Percentiles rank a stretch among this genome's conserved stretches.
phyloP scores from a whole-genome alignment of 2,113 vertebrate genomes.

The Raphicerus campestris region DNA sequence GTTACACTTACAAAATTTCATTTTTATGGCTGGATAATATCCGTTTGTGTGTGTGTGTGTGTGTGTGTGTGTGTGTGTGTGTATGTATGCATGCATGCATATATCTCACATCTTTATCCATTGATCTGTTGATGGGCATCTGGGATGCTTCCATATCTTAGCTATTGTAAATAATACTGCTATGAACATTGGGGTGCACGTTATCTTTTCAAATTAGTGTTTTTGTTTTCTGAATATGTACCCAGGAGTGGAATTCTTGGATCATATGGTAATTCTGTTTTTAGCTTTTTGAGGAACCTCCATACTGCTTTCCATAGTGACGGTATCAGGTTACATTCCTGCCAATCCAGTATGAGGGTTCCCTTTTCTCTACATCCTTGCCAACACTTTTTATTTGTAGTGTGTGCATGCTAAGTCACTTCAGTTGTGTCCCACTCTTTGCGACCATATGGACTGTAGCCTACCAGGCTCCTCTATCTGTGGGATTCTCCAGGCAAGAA shows the following conservation, averaged over 20 bases:
- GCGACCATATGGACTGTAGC: neutral
- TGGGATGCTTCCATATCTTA: neutral
- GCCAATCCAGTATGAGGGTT: neutral
- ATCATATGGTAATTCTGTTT: neutral
- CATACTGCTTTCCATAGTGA: neutral
- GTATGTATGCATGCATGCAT: too few species aligned
- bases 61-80: too few species aligned
- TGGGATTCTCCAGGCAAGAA: neutral
- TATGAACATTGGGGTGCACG: neutral
- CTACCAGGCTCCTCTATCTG: neutral
- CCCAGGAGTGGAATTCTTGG: neutral
- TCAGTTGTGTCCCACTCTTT: neutral
- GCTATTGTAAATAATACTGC: neutral
- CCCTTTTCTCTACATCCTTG: neutral
- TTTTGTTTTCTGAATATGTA: neutral
- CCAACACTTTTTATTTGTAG: neutral
- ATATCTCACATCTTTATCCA: neutral
- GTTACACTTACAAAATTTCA: neutral
- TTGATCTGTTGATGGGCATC: neutral
- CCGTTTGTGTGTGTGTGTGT: accelerated
- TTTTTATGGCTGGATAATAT: neutral
- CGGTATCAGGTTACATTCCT: neutral
- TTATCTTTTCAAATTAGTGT: neutral
- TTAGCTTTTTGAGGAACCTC: neutral
- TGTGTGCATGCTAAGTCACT: neutral